Conservation (phyloP, 2,888 invertebrate genomes). For the Drosophila neotestacea region DNA sequence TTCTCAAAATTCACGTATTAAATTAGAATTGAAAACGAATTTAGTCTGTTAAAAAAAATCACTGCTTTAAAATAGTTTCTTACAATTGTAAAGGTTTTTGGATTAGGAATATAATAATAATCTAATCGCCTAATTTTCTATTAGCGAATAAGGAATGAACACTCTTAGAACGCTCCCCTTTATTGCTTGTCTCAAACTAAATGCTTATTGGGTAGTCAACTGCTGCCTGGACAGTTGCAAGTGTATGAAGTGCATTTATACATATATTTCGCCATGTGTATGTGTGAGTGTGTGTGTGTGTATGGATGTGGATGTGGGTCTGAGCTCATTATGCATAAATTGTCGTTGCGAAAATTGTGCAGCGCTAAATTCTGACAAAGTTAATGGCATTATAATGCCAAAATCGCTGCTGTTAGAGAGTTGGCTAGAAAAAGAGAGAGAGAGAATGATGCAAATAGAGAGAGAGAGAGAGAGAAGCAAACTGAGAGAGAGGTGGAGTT, state of each 20-base stretch:
- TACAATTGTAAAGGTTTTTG: too few relatives aligned
- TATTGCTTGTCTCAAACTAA: background rate
- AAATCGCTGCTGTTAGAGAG: constrained; percentile 43
- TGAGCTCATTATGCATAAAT: constrained; percentile 79
- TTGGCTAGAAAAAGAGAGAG: constrained; percentile 5
- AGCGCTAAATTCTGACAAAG: constrained; percentile 80
- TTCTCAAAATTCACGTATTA: too few relatives aligned
- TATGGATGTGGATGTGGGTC: constrained; percentile 16
- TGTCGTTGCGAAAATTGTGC: constrained; percentile 67
- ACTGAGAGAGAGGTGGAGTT: background rate
- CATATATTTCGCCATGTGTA: background rate
- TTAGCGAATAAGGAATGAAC: too few relatives aligned
- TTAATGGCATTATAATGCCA: constrained; percentile 82
- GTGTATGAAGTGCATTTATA: constrained; percentile 18
- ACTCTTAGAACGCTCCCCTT: too few relatives aligned
- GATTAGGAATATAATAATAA: too few relatives aligned
- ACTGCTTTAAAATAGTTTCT: too few relatives aligned
- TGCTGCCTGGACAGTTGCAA: constrained; percentile 31
- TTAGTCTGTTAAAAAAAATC: too few relatives aligned
- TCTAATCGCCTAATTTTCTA: too few relatives aligned
- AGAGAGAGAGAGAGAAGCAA: background rate
- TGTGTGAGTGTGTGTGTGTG: background rate
- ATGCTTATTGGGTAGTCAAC: constrained; percentile 54
- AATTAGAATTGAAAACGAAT: too few relatives aligned
- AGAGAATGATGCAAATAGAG: background rate